phyloP scores from a whole-genome alignment of 2,797 vertebrate genomes.

The Gadopsis marmoratus region DNA sequence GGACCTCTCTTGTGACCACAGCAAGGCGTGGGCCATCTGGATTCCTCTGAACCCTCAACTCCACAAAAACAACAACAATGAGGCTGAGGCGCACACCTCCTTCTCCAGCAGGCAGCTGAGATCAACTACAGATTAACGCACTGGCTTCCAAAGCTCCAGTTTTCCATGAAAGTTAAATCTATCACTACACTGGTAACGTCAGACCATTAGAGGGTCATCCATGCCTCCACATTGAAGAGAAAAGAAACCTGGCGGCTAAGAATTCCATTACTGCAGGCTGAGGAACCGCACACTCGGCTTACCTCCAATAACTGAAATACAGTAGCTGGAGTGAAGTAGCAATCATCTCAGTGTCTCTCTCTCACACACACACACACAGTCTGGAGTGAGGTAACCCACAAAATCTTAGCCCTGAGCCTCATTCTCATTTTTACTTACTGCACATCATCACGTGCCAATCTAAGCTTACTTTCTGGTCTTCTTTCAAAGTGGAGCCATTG shows the following conservation, averaged over 20 bases:
- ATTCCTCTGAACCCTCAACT: conserved; percentile 63
- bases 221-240: conserved; percentile 58
- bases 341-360: conserved; percentile 62
- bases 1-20: conserved; percentile 67
- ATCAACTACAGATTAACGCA: conserved; percentile 31
- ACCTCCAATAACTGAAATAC: conserved; percentile 68
- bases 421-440: conserved; percentile 48
- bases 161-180: conserved; percentile 65
- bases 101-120: conserved; percentile 21
- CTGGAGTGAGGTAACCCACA: conserved; percentile 61
- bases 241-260: conserved; percentile 58
- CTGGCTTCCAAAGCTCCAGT: conserved; percentile 25
- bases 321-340: conserved; percentile 69
- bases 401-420: conserved; percentile 37
- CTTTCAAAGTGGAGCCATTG: neutral
- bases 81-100: conserved; percentile 49
- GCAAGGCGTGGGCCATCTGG: conserved; percentile 72
- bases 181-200: conserved; percentile 51
- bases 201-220: conserved; percentile 54
- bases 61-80: conserved; percentile 51
- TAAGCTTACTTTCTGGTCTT: conserved; percentile 27
- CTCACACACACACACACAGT: conserved; percentile 11
- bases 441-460: conserved; percentile 63
- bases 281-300: conserved; percentile 64
- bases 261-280: conserved; percentile 79